Percentiles rank a stretch among this genome's conserved stretches.
Evolutionary conservation across 2,888 invertebrate species (phyloP).

Genomic region (Tetragonula carbonaria): DNA sequence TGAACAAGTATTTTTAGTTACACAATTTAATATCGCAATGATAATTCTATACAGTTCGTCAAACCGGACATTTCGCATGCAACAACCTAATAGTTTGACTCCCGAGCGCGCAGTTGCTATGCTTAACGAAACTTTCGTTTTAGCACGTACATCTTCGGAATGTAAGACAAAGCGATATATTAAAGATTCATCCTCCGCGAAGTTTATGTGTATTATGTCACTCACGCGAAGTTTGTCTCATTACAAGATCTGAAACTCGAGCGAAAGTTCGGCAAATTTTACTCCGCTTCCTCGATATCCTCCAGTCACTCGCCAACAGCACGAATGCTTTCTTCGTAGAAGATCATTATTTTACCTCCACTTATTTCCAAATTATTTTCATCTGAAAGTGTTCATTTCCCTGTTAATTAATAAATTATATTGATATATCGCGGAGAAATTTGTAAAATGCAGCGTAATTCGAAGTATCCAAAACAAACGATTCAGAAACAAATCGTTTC

Average conservation of each 20-base stretch:
- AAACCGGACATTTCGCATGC: too few species aligned
- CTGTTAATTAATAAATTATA: neutral
- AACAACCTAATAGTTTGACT: neutral
- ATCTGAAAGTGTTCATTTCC: neutral
- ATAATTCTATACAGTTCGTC: too few species aligned
- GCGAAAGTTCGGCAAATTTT: conserved; percentile 4
- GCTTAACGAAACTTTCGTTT: neutral
- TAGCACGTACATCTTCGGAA: neutral
- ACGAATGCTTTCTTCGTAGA: neutral
- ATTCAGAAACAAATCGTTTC: neutral
- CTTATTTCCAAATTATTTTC: neutral
- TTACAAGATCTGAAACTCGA: conserved; percentile 12
- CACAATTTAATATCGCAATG: too few species aligned
- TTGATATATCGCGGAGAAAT: neutral
- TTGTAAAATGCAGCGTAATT: neutral
- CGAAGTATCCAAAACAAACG: neutral
- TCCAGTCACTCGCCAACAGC: neutral
- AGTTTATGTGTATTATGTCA: neutral
- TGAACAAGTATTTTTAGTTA: too few species aligned
- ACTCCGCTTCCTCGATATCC: neutral
- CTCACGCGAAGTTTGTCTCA: conserved; percentile 8
- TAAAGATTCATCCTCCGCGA: neutral
- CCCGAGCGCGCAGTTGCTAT: neutral
- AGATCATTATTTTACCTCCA: neutral
- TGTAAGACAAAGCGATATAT: neutral